A percentile compares a stretch with the other conserved stretches of the same genome.
Conservation (phyloP, 2,888 invertebrate species). For the Leucozona laternaria region DNA sequence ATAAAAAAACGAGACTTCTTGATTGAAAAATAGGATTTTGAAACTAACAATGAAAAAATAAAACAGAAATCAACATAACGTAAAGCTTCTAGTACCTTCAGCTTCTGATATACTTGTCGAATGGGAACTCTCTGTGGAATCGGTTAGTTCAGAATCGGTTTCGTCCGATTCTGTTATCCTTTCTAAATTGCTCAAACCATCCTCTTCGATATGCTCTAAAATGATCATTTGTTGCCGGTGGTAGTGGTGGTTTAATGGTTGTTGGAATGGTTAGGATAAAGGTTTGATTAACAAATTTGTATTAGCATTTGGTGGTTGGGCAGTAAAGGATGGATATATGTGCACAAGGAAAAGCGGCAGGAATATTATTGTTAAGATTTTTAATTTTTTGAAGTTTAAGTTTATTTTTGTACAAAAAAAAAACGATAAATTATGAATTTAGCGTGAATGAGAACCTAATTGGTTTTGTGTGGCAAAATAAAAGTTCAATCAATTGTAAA, state of each 20-base stretch:
- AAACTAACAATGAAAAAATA: conserved; percentile 21
- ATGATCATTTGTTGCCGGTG: conserved; percentile 52
- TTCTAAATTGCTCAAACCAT: conserved; percentile 79
- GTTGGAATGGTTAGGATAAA: conserved; percentile 25
- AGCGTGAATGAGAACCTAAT: conserved; percentile 82
- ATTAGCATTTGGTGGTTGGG: conserved; percentile 11
- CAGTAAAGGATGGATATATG: conserved; percentile 39
- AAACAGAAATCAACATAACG: conserved; percentile 55
- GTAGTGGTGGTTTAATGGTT: conserved; percentile 14
- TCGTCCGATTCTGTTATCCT: conserved; percentile 84
- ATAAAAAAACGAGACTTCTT: conserved; percentile 40
- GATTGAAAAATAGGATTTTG: conserved; percentile 1
- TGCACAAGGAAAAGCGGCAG: conserved; percentile 49
- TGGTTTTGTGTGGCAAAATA: conserved; percentile 70
- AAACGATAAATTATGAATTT: conserved; percentile 74
- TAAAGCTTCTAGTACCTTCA: conserved; percentile 78
- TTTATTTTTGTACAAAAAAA: conserved; percentile 66
- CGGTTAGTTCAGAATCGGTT: conserved; percentile 85
- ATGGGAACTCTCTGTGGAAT: conserved; percentile 84
- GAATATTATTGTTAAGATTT: conserved; percentile 50
- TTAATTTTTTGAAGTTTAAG: conserved; percentile 52
- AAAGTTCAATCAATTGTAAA: conserved; percentile 73
- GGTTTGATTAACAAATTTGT: conserved; percentile 28
- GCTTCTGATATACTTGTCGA: conserved; percentile 82
- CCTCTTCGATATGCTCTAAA: conserved; percentile 75